Percentiles rank a stretch among this genome's conserved stretches.
Evolutionary conservation across 2,113 vertebrate species (phyloP).

Genomic region (Cichladusa arquata): DNA sequence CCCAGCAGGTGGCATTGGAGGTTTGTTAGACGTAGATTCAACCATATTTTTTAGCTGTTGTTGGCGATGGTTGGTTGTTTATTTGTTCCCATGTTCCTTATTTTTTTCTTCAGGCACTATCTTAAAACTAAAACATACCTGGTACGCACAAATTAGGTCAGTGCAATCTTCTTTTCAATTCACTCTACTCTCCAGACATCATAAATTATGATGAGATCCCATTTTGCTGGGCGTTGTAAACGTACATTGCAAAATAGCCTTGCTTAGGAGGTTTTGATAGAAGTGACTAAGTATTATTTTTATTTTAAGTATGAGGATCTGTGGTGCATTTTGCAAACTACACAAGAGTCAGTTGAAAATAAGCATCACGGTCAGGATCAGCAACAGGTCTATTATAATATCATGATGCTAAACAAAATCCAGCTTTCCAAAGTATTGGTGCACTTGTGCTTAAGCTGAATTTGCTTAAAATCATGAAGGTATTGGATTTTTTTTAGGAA

Average conservation of each 20-base stretch:
- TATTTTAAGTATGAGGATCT: background rate
- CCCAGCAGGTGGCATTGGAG: constrained; percentile 19
- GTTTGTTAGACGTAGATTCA: background rate
- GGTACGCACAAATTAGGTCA: background rate
- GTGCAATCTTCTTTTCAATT: background rate
- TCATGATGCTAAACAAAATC: background rate
- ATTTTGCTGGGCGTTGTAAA: background rate
- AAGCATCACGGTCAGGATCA: background rate
- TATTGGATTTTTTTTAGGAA: background rate
- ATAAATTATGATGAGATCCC: background rate
- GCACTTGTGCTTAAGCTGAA: background rate
- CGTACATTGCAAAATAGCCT: background rate
- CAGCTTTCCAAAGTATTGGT: background rate
- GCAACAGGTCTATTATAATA: background rate
- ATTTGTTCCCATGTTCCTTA: background rate
- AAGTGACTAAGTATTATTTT: background rate
- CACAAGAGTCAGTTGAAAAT: background rate
- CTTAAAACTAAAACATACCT: background rate
- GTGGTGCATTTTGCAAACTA: background rate
- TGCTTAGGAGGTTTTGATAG: background rate
- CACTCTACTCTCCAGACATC: background rate
- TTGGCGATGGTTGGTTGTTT: background rate
- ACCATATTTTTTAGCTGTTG: rapidly evolving
- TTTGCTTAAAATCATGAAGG: background rate
- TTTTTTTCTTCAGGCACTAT: background rate